Base-by-base conservation (phyloP, 2,797 vertebrate genomes). In the Myripristis jacobus region DNA sequence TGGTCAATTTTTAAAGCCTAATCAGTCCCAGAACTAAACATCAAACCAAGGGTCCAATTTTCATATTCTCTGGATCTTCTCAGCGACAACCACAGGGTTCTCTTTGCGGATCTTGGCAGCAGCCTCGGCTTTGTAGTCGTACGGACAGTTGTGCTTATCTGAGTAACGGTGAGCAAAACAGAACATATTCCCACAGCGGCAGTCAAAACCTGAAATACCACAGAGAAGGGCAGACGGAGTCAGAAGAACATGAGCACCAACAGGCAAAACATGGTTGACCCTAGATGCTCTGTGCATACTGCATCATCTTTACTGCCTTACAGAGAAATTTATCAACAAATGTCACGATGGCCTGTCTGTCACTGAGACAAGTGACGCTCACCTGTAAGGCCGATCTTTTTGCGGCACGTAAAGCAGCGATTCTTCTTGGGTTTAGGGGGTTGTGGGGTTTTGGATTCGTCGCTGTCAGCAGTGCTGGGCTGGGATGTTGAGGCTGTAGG, bases 1-100 rank as follows among this genome's bases (percentile, higher is more conserved):
- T 87, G 90, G 89, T 93, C 89, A 79, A 46, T 58, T 69, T 29
- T 54, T 58, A 56, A 25, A 73, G 65, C 57, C 67, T 3, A 46
- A 80, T 73, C 19, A 48, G 63, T 84, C 80, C 66, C 50, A 44
- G 68, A 27, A 44, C 74, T 83, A 68, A 86, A 67, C 73, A 81
- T 85, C 81, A 80, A 80, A 75, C 69, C 21, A 47, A 56, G 59
- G 38, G 19, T 48, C 29, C 51, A 1, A 1, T 79, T 38, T 87
- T 95, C 95, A 96, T 95, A 96, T 94, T 94, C 96, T 97, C 93
- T 96, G 96, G 89, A 97, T 97, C 92, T 97, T 97, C 79, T 97
- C 95, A 0, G 96, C 95, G 0, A 97, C 93, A 0, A 96, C 92
- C 12, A 96, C 90, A 0, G 96, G 96, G 87, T 97, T 97, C 81